Evolutionary conservation across 2,113 vertebrate genomes (phyloP), one percentile per base, ranked within the genome.

Genomic region (Psephotus haematonotus): DNA sequence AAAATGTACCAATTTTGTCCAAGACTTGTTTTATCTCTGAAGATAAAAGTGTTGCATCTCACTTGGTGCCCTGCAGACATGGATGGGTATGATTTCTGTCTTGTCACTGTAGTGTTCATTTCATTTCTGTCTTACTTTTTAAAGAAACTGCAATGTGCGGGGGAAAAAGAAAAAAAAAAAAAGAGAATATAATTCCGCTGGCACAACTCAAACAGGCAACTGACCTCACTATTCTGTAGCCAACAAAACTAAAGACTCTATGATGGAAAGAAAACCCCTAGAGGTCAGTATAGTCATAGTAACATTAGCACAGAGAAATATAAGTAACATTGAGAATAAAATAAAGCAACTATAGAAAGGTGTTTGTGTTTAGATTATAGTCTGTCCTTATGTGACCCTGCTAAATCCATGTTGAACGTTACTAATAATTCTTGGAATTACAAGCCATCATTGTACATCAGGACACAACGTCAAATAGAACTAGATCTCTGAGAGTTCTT

Each of bases 261-360:
- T 62, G 89, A 92, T 25, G 57, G 90, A 93, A 96, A 77, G 65
- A 70, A 96, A 93, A 53, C 96, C 97, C 96, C 98, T 96, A 98
- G 97, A 97, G 98, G 98, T 98, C 97, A 98, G 96, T 98, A 82
- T 97, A 92, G 75, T 91, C 95, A 93, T 37, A 92, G 72, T 94
- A 97, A 98, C 94, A 81, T 62, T 37, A 37, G 9, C 17, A 43
- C n/a, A 19, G 31, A 10, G 75, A 75, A 68, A 83, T 57, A 4
- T 5, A 82, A n/a, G 59, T 9, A 35, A 75, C 17, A 2, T 19
- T 15, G 70, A 13, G 7, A 85, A 18, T 47, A 62, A 91, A 89
- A 75, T 41, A 55, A 83, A 62, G 17, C 35, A 82, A 41, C n/a
- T 37, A 37, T 12, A 75, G 55, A 44, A 92, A 86, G 44, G 28